Evolutionary conservation across 2,888 invertebrate genomes (phyloP), one percentile per base, ranked within the genome.

Genomic region (Argyresthia goedartella): DNA sequence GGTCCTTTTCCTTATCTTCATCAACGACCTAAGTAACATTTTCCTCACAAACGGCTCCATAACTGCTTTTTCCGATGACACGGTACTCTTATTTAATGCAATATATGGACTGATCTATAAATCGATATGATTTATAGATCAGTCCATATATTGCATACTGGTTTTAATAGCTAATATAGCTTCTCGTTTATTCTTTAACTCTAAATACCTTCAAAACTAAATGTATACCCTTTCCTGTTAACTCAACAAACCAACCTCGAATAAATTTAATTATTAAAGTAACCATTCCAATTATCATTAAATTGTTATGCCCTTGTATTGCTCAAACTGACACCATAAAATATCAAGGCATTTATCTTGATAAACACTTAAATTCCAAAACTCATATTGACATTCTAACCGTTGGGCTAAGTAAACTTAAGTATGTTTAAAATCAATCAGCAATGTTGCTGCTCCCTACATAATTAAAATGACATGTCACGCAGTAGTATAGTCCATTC

Each of bases 331-430:
- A 45, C 16, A 53, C 49, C 7, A 36, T 45, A 13, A 53, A 49
- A 50, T 53, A 53, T 15, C 49, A 49, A 13, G 49, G 50, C 11
- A 34, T 53, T 13, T 49, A 14, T 25, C 36, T 52, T 1, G 52
- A 52, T 34, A 35, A 49, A n/a, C 16, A 43, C n/a, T 36, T 49
- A 13, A 52, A 34, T 13, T 52, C 35, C 39, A 48, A 44, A 35
- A 2, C 45, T 9, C 52, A 52, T 33, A 49, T 52, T 13, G 39
- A 43, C n/a, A 36, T 11, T 11, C 49, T 52, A 9, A 36, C 52
- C 7, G 11, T 25, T 49, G 16, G 39, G 14, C 11, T 52, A 8
- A 4, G 49, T 1, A 49, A 52, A 52, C 14, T 49, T 8, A 52
- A 49, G 25, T 52, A 48, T 14, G 33, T 49, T 10, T 52, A 44